These are phyloP conservation scores for Apeira syringaria DNA, from an alignment of 2,888 invertebrate species.

Conservation along the genomic window DNA sequence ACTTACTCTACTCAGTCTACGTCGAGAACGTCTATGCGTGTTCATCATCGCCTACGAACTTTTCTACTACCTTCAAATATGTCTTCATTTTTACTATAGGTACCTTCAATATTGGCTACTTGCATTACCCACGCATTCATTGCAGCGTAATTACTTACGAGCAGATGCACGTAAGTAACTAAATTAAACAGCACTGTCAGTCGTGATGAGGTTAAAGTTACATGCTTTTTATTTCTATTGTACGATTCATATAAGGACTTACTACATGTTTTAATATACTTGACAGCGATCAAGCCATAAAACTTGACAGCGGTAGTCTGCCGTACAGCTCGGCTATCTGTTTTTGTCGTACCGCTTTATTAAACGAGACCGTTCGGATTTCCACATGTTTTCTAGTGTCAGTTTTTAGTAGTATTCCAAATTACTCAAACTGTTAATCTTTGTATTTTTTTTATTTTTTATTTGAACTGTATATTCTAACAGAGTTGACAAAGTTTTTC, in stretches of 20 bases:
- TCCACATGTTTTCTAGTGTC: too few species aligned
- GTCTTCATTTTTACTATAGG: not conserved
- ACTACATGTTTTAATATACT: too few species aligned
- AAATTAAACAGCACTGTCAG: too few species aligned
- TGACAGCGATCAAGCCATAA: too few species aligned
- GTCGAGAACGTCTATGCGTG: not conserved
- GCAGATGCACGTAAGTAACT: too few species aligned
- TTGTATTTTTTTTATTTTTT: too few species aligned
- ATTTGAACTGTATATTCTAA: too few species aligned
- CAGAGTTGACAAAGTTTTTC: too few species aligned
- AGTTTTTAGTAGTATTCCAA: too few species aligned
- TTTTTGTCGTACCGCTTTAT: slow-evolving; percentile 13
- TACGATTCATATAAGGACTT: not conserved
- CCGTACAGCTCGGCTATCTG: not conserved
- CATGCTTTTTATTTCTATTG: not conserved
- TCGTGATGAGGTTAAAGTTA: too few species aligned
- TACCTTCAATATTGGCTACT: not conserved
- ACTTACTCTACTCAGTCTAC: slow-evolving; percentile 37
- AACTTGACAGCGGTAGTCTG: slow-evolving; percentile 15
- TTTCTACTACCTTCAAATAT: slow-evolving; percentile 12
- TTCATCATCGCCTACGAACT: slow-evolving; percentile 3
- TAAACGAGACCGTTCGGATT: slow-evolving; percentile 7
- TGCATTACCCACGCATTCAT: slow-evolving; percentile 17
- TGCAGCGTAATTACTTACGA: too few species aligned
- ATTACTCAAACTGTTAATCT: too few species aligned